These are phyloP conservation scores for Eubasilissa regina DNA, from an alignment of 1,140 invertebrate genomes.

Conservation along the genomic window DNA sequence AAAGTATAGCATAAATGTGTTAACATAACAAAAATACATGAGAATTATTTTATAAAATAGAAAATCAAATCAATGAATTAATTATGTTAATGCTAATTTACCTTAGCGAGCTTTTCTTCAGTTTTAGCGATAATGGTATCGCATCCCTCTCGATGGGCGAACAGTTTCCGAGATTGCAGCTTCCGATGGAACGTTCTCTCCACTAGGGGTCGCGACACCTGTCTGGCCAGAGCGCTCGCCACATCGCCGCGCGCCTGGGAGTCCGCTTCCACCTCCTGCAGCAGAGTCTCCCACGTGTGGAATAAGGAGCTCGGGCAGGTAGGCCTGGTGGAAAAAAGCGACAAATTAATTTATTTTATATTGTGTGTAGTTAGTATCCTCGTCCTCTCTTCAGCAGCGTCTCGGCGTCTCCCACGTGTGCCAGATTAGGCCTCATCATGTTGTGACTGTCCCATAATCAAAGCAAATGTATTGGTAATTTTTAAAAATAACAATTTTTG, in stretches of 20 bases:
- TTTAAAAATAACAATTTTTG: too few species aligned
- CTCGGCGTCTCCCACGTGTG: too few species aligned
- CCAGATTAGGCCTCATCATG: too few species aligned
- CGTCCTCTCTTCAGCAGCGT: too few species aligned
- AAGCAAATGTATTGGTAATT: too few species aligned
- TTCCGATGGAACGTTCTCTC: constrained; percentile 94
- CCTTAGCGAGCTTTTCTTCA: constrained; percentile 90
- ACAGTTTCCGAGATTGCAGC: constrained; percentile 93
- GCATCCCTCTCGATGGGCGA: constrained; percentile 92
- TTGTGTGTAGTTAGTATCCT: too few species aligned
- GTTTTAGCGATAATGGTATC: constrained; percentile 92
- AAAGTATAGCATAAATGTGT: too few species aligned
- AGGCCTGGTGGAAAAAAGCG: constrained; percentile 74
- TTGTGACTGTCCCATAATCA: too few species aligned
- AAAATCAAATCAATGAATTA: too few species aligned
- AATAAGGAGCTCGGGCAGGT: constrained; percentile 87
- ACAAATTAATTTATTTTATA: not conserved
- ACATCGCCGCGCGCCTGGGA: constrained; percentile 92
- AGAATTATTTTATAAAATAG: too few species aligned
- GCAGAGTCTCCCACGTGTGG: constrained; percentile 91
- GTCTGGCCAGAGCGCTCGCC: constrained; percentile 84
- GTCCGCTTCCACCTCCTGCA: constrained; percentile 94
- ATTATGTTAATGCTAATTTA: constrained; percentile 69
- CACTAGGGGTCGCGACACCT: constrained; percentile 87
- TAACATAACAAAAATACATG: too few species aligned